These are phyloP conservation scores for Vollenhovia emeryi DNA, from an alignment of 1,140 invertebrate species.

Conservation along the genomic window DNA sequence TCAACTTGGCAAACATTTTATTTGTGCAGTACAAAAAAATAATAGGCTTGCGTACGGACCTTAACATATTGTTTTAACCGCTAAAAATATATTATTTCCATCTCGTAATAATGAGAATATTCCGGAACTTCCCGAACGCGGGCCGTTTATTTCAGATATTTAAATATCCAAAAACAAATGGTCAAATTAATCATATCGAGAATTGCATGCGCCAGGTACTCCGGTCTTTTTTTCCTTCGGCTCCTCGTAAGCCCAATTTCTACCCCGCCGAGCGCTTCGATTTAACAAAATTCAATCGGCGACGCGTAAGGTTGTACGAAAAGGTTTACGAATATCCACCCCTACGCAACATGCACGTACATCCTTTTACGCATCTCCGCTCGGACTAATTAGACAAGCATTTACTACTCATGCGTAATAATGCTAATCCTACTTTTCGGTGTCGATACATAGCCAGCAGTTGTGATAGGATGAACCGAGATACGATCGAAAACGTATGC, in stretches of 20 bases:
- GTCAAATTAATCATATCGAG: not conserved
- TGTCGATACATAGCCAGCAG: conserved; percentile 64
- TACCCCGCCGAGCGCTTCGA: not conserved
- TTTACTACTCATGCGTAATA: conserved; percentile 75
- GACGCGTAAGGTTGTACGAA: not conserved
- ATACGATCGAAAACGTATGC: conserved; percentile 59
- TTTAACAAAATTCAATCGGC: not conserved
- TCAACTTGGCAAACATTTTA: not conserved
- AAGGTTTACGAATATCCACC: not conserved
- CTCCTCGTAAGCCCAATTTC: not conserved
- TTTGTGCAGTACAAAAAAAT: not conserved
- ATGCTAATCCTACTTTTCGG: conserved; percentile 78
- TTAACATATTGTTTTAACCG: not conserved
- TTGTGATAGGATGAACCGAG: conserved; percentile 62
- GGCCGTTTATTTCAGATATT: not conserved
- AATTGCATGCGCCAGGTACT: not conserved
- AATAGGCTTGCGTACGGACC: not conserved
- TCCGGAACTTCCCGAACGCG: not conserved
- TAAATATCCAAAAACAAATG: not conserved
- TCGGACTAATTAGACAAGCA: conserved; percentile 78
- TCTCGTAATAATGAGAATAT: not conserved
- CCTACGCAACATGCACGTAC: not conserved
- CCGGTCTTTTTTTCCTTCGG: not conserved
- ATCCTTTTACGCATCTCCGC: conserved; percentile 35
- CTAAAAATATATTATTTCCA: not conserved